phyloP scores from a whole-genome alignment of 1,140 invertebrate species.

The Solenopsis invicta region DNA sequence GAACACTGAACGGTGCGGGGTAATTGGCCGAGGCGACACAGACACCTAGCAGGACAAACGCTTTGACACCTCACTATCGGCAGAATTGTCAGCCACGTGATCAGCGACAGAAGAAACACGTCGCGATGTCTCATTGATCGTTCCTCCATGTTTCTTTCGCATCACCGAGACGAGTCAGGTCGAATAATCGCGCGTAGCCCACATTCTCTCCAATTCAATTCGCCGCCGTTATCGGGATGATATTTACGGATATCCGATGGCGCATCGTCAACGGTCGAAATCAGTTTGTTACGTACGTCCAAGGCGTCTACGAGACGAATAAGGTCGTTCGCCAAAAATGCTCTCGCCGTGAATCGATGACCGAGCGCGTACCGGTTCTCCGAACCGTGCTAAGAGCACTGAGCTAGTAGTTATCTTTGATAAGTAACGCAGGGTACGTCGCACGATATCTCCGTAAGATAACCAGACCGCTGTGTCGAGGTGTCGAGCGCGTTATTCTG shows the following conservation, averaged over 20 bases:
- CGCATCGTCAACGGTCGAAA: not conserved
- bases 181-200: conserved; percentile 30
- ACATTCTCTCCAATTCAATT: conserved; percentile 41
- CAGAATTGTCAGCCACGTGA: conserved; percentile 44
- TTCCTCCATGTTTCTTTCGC: conserved; percentile 50
- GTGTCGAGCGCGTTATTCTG: conserved; percentile 57
- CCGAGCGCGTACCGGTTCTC: conserved; percentile 44
- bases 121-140: conserved; percentile 25
- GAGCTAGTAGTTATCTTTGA: conserved; percentile 76
- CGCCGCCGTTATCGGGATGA: not conserved
- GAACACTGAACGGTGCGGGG: conserved; percentile 75
- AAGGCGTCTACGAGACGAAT: not conserved
- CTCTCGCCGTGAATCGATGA: conserved; percentile 30
- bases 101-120: not conserved
- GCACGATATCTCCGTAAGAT: conserved; percentile 74
- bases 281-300: not conserved
- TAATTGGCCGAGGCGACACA: conserved; percentile 70
- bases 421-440: conserved; percentile 73
- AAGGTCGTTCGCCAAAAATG: conserved; percentile 1
- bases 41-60: conserved; percentile 75
- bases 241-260: not conserved
- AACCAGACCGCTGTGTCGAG: conserved; percentile 49
- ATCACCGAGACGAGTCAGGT: conserved; percentile 17
- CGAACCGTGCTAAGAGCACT: conserved; percentile 69
- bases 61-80: conserved; percentile 31